These are phyloP conservation scores for Sisyra nigra DNA, from an alignment of 2,888 invertebrate species.

Conservation along the genomic window DNA sequence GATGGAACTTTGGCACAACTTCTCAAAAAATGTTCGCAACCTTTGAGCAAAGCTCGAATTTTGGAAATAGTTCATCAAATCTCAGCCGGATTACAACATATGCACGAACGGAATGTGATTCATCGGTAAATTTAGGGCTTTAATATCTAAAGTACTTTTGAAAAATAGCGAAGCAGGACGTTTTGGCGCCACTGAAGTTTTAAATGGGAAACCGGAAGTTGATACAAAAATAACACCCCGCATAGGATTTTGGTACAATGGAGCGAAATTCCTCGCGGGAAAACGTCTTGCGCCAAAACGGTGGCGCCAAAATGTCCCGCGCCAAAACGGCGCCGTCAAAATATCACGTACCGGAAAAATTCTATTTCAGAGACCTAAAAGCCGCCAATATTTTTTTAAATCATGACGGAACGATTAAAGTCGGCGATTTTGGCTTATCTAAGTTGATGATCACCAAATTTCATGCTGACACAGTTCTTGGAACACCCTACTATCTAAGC, in stretches of 20 bases:
- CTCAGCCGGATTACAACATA: slow-evolving; percentile 47
- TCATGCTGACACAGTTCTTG: slow-evolving; percentile 51
- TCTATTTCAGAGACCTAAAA: slow-evolving; percentile 44
- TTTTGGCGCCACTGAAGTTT: no score
- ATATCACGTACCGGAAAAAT: neutral
- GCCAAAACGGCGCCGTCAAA: no score
- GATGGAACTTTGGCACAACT: slow-evolving; percentile 53
- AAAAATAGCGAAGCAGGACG: no score
- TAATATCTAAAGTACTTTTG: neutral
- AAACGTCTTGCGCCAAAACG: no score
- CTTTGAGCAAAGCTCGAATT: slow-evolving; percentile 43
- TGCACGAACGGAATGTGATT: slow-evolving; percentile 50
- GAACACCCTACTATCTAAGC: slow-evolving; percentile 56
- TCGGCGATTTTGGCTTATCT: slow-evolving; percentile 62
- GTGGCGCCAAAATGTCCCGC: no score
- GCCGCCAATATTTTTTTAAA: slow-evolving; percentile 59
- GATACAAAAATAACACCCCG: no score
- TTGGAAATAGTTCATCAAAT: slow-evolving; percentile 49
- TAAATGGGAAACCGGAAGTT: no score
- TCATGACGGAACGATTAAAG: slow-evolving; percentile 45
- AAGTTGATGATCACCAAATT: slow-evolving; percentile 51
- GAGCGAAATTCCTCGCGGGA: neutral
- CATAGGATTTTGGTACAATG: no score
- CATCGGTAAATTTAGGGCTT: slow-evolving; percentile 28
- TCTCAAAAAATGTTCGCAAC: slow-evolving; percentile 31